Conservation (phyloP, 2,797 vertebrate genomes). For the Gallinago solitaria region DNA sequence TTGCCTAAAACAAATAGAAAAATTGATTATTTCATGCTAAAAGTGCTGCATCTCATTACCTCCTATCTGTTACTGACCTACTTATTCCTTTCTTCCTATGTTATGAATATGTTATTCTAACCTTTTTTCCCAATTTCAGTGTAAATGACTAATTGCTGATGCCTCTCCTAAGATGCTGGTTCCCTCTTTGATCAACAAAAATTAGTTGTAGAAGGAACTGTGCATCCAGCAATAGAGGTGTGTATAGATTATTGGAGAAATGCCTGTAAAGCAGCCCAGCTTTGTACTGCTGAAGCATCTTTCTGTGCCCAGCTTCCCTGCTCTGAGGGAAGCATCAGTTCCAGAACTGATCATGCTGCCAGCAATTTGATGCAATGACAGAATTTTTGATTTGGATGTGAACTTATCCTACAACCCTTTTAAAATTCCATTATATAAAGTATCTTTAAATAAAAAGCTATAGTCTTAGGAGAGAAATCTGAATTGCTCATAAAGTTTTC, state of each 20-base stretch:
- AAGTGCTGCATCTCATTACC: background rate
- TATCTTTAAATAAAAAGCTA: background rate
- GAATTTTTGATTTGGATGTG: background rate
- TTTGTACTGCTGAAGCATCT: background rate
- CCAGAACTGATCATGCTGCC: background rate
- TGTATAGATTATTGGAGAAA: background rate
- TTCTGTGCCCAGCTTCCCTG: background rate
- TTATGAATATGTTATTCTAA: background rate
- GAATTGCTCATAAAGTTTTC: background rate
- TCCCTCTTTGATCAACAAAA: background rate
- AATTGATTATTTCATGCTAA: background rate
- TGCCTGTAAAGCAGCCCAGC: background rate
- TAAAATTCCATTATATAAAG: background rate
- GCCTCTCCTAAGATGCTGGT: background rate
- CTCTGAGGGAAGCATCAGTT: background rate
- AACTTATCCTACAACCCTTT: background rate
- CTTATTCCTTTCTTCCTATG: background rate
- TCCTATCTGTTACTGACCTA: background rate
- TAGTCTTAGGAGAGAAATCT: background rate
- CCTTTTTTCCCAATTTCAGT: background rate
- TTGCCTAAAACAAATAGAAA: background rate
- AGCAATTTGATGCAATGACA: background rate
- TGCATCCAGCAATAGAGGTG: background rate
- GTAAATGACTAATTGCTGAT: background rate
- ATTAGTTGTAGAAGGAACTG: background rate